Percentiles rank a stretch among this genome's conserved stretches.
These are phyloP conservation scores for Venturia canescens DNA, from an alignment of 1,140 invertebrate species.

Conservation along the genomic window DNA sequence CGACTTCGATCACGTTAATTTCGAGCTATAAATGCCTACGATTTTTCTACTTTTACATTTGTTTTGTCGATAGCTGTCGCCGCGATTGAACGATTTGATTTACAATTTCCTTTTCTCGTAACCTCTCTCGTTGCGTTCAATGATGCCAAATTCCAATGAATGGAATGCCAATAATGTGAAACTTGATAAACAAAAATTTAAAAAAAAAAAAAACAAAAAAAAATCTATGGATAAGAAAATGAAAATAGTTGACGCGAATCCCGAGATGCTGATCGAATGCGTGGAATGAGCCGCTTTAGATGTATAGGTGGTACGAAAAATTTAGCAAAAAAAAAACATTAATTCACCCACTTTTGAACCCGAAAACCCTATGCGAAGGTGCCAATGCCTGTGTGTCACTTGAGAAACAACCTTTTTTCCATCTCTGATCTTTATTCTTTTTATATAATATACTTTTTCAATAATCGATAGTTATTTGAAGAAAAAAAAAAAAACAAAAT, in stretches of 20 bases:
- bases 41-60: no score
- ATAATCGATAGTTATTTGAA: slow-evolving; percentile 15
- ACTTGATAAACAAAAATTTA: slow-evolving; percentile 20
- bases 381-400: slow-evolving; percentile 59
- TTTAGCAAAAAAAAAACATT: slow-evolving; percentile 58
- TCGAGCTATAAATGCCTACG: neutral
- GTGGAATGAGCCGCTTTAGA: slow-evolving; percentile 76
- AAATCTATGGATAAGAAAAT: slow-evolving; percentile 2
- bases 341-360: slow-evolving; percentile 22
- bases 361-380: slow-evolving; percentile 55
- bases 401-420: slow-evolving; percentile 32
- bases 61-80: neutral
- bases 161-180: neutral
- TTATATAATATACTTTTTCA: slow-evolving; percentile 8
- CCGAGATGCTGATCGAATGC: slow-evolving; percentile 63
- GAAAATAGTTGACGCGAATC: slow-evolving; percentile 43
- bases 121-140: neutral
- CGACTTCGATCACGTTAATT: no score
- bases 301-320: slow-evolving; percentile 72
- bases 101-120: neutral
- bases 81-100: neutral
- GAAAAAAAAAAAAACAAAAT: slow-evolving; percentile 33
- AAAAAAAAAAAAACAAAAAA: neutral
- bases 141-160: neutral
- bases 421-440: slow-evolving; percentile 6